A percentile compares a stretch with the other conserved stretches of the same genome.
phyloP scores from a whole-genome alignment of 2,888 invertebrate species.

The Archips crataeganus region DNA sequence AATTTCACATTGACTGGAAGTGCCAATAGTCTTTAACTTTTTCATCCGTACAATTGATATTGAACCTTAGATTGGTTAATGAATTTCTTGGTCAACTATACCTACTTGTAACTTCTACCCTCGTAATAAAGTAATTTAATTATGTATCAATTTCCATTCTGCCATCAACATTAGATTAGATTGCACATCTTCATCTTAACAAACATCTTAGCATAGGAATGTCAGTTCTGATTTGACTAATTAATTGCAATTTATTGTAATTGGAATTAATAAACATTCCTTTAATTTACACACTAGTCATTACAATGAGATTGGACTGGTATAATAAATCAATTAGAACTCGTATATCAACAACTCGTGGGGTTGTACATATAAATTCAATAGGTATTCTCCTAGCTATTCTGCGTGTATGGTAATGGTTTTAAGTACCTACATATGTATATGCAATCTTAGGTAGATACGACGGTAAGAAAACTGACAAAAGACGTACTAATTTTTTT shows the following conservation, averaged over 20 bases:
- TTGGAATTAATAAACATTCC: slow-evolving; percentile 37
- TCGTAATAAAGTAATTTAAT: neutral
- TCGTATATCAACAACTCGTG: slow-evolving; percentile 22
- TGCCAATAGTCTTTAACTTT: no score
- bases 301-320: slow-evolving; percentile 29
- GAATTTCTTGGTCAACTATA: no score
- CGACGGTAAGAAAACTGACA: no score
- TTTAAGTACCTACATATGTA: no score
- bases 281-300: slow-evolving; percentile 35
- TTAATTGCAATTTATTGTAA: slow-evolving; percentile 36
- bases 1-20: no score
- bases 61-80: no score
- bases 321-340: slow-evolving; percentile 38
- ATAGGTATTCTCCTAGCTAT: no score
- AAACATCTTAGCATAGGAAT: slow-evolving; percentile 35
- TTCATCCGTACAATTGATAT: no score
- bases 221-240: slow-evolving; percentile 32
- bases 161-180: neutral
- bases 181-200: slow-evolving; percentile 21
- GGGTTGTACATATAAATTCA: neutral
- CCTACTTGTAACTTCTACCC: no score
- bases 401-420: neutral
- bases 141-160: neutral
- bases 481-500: no score
- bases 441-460: no score